These are phyloP conservation scores for Lampris incognitus DNA, from an alignment of 2,113 vertebrate species.

Conservation along the genomic window DNA sequence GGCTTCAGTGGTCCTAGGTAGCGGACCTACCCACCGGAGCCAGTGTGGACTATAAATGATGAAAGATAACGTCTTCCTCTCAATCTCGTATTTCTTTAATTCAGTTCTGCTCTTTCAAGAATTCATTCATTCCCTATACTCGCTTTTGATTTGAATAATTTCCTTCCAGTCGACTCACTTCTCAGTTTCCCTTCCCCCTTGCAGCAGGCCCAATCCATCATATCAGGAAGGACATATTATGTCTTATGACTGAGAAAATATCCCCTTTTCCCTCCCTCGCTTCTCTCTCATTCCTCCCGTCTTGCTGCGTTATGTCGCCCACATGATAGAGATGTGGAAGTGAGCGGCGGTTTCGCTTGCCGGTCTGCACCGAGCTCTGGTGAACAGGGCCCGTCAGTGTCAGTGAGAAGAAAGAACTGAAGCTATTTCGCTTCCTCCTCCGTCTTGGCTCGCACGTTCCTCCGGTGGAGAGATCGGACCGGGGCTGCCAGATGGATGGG, in stretches of 20 bases:
- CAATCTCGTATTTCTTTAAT: background rate
- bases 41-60: background rate
- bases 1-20: conserved; percentile 33
- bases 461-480: conserved; percentile 51
- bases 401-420: conserved; percentile 56
- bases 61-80: conserved; percentile 2
- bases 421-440: conserved; percentile 68
- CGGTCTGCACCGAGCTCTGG: conserved; percentile 11
- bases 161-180: background rate
- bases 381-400: conserved; percentile 64
- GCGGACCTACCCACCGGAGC: background rate
- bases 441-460: conserved; percentile 63
- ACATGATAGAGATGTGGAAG: conserved; percentile 1
- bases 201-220: background rate
- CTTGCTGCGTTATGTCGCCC: background rate
- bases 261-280: background rate
- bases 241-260: no score
- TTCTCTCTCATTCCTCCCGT: background rate
- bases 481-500: conserved; percentile 48
- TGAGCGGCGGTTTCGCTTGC: conserved; percentile 29
- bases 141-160: no score
- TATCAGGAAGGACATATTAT: background rate
- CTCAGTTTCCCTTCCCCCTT: background rate
- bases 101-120: no score
- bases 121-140: background rate